Conservation (phyloP, 1,140 invertebrate species). For the Saccostrea cuccullata region DNA sequence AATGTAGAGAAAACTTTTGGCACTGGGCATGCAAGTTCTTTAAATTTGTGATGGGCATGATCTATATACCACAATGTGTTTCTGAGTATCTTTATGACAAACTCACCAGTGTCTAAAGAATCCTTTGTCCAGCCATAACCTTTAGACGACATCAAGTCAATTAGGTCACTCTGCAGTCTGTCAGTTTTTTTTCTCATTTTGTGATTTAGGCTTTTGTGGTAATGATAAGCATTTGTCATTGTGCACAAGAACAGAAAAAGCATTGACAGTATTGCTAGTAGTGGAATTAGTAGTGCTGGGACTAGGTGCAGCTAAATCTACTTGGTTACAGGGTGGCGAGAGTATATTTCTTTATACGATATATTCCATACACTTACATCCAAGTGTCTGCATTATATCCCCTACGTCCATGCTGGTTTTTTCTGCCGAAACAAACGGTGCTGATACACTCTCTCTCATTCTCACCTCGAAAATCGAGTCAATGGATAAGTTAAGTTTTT, state of each 20-base stretch:
- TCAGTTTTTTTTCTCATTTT: slow-evolving; percentile 35
- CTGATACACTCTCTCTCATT: neutral
- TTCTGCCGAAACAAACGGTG: neutral
- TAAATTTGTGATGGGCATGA: slow-evolving; percentile 32
- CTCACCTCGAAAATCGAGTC: neutral
- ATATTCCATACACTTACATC: neutral
- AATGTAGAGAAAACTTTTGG: slow-evolving; percentile 38
- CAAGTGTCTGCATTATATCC: neutral
- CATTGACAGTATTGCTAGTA: neutral
- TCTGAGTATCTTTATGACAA: slow-evolving; percentile 8
- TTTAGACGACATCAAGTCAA: slow-evolving; percentile 35
- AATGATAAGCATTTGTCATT: neutral
- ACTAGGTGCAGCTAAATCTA: neutral
- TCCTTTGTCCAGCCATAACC: slow-evolving; percentile 40
- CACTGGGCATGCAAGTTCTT: slow-evolving; percentile 31
- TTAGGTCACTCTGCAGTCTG: slow-evolving; percentile 16
- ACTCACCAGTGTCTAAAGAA: neutral
- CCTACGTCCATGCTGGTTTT: neutral
- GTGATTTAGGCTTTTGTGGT: slow-evolving; percentile 12
- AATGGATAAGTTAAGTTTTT: neutral
- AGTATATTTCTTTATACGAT: neutral
- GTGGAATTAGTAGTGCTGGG: neutral
- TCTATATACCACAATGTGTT: slow-evolving; percentile 30
- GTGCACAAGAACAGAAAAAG: neutral
- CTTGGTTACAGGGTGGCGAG: neutral